These are phyloP conservation scores for Parasteatoda tepidariorum DNA, from an alignment of 1,140 invertebrate species.

Conservation along the genomic window DNA sequence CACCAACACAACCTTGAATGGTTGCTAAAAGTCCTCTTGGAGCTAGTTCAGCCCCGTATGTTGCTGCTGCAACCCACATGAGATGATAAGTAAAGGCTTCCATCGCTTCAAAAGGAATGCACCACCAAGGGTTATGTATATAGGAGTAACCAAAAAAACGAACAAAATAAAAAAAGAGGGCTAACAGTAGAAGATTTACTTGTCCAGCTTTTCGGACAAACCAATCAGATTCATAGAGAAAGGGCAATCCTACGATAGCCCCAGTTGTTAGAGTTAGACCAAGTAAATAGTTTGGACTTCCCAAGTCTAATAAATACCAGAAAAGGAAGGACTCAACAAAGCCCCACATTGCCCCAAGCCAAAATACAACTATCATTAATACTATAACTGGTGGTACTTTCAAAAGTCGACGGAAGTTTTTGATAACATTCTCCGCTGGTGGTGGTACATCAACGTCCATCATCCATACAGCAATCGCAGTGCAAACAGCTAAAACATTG, in stretches of 20 bases:
- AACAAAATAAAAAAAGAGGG: slow-evolving; percentile 82
- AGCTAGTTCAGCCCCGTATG: slow-evolving; percentile 82
- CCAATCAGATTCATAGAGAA: slow-evolving; percentile 81
- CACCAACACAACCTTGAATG: slow-evolving; percentile 83
- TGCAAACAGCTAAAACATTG: slow-evolving; percentile 77
- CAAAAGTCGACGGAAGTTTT: slow-evolving; percentile 78
- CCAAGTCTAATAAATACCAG: slow-evolving; percentile 85
- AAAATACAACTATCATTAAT: slow-evolving; percentile 79
- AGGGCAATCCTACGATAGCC: slow-evolving; percentile 80
- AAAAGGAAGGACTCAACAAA: slow-evolving; percentile 89
- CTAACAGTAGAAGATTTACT: slow-evolving; percentile 83
- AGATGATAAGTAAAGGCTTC: slow-evolving; percentile 86
- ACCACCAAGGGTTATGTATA: slow-evolving; percentile 84
- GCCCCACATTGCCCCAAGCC: slow-evolving; percentile 83
- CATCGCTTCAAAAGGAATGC: slow-evolving; percentile 83
- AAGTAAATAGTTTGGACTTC: slow-evolving; percentile 82
- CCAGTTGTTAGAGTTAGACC: slow-evolving; percentile 86
- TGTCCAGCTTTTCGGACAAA: slow-evolving; percentile 84
- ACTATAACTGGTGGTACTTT: slow-evolving; percentile 80
- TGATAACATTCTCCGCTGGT: slow-evolving; percentile 78
- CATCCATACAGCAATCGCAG: slow-evolving; percentile 77
- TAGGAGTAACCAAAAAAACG: slow-evolving; percentile 83
- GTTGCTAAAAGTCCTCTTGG: slow-evolving; percentile 84
- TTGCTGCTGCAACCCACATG: slow-evolving; percentile 83
- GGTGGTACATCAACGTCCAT: slow-evolving; percentile 83